A percentile compares a stretch with the other conserved stretches of the same genome.
Conservation (phyloP, 2,113 vertebrate species). For the Campylomormyrus tamandua region DNA sequence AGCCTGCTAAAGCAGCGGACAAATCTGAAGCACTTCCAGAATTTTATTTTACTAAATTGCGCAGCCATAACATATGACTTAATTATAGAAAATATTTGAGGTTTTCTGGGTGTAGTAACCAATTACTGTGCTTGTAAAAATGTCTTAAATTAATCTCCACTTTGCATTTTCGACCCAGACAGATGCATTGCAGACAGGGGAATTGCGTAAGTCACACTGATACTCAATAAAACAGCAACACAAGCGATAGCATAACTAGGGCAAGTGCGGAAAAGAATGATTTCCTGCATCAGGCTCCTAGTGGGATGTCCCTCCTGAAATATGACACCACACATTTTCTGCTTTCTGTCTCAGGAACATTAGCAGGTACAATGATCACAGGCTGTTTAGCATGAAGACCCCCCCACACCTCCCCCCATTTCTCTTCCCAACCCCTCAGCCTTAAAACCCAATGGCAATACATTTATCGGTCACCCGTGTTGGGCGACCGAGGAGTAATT, state of each 20-base stretch:
- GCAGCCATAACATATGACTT: neutral
- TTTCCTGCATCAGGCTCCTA: slow-evolving; percentile 49
- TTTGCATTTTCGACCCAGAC: neutral
- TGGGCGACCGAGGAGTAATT: slow-evolving; percentile 38
- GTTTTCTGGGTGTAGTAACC: neutral
- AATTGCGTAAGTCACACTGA: slow-evolving; percentile 8
- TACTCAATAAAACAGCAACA: slow-evolving; percentile 29
- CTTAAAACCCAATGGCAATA: slow-evolving; percentile 36
- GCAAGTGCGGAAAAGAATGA: slow-evolving; percentile 40
- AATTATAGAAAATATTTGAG: neutral
- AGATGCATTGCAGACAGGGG: neutral
- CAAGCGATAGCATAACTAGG: slow-evolving; percentile 41
- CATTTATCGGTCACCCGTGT: slow-evolving; percentile 43
- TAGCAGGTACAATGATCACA: slow-evolving; percentile 47
- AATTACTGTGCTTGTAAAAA: neutral
- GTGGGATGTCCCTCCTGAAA: slow-evolving; percentile 43
- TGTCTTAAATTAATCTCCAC: neutral
- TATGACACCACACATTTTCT: slow-evolving; percentile 45
- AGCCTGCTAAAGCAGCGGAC: neutral
- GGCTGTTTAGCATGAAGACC: slow-evolving; percentile 35
- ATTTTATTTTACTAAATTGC: too few relatives aligned
- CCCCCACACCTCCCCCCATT: slow-evolving; percentile 10
- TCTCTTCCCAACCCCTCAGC: slow-evolving; percentile 12
- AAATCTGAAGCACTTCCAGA: neutral
- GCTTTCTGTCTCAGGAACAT: slow-evolving; percentile 40